Percentiles rank a stretch among this genome's conserved stretches.
These are phyloP conservation scores for Papilio elwesi DNA, from an alignment of 2,888 invertebrate species.

Conservation along the genomic window DNA sequence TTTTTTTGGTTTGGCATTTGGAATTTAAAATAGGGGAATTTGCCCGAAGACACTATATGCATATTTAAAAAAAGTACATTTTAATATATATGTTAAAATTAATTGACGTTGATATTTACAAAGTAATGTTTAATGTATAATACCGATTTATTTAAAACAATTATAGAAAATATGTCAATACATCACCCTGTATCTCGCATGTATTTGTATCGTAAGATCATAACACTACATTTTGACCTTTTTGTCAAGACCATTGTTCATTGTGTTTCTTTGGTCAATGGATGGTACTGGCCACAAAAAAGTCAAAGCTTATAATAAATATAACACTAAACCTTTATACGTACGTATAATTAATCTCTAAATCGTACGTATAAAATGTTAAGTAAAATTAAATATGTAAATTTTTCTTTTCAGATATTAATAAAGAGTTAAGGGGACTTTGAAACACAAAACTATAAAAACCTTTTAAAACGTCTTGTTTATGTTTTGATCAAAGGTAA, in stretches of 20 bases:
- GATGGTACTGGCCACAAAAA: constrained; percentile 53
- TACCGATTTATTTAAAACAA: too few species aligned
- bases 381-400: too few species aligned
- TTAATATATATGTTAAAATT: too few species aligned
- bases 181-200: constrained; percentile 58
- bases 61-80: neutral
- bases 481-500: too few species aligned
- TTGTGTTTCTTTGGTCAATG: constrained; percentile 75
- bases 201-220: constrained; percentile 54
- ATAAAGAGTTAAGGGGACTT: neutral
- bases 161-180: constrained; percentile 15
- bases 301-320: neutral
- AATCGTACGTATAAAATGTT: too few species aligned
- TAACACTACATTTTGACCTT: constrained; percentile 81
- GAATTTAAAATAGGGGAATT: too few species aligned
- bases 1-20: too few species aligned
- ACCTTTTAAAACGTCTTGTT: neutral
- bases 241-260: constrained; percentile 78
- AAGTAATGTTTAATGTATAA: too few species aligned
- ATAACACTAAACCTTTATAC: neutral
- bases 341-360: too few species aligned
- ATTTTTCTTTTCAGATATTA: too few species aligned
- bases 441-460: neutral
- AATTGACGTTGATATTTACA: too few species aligned
- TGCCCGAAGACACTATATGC: neutral